Percentiles rank a stretch among this genome's conserved stretches.
phyloP scores from a whole-genome alignment of 1,140 invertebrate species.

The Lordiphosa mommai region DNA sequence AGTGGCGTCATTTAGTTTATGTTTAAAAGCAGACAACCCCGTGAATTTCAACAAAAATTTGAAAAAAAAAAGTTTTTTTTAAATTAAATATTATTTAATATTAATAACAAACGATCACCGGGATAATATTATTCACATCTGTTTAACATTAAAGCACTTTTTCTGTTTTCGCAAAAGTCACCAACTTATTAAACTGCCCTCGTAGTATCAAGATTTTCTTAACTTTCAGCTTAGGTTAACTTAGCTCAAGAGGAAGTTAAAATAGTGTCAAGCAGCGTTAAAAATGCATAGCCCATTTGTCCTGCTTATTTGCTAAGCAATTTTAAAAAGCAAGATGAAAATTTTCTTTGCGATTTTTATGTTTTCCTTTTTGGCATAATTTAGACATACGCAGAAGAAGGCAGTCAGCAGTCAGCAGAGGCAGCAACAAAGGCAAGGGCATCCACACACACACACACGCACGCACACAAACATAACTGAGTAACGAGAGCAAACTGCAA shows the following conservation, averaged over 20 bases:
- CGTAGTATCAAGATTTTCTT: too few species aligned
- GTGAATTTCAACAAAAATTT: too few species aligned
- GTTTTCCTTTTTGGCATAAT: conserved; percentile 17
- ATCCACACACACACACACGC: conserved; percentile 25
- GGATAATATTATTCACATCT: too few species aligned
- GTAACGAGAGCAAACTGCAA: conserved; percentile 38
- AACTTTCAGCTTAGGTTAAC: too few species aligned
- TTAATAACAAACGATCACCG: too few species aligned
- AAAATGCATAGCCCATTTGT: conserved; percentile 38
- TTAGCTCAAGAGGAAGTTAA: not conserved
- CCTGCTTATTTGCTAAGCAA: conserved; percentile 56
- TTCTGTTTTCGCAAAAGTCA: too few species aligned
- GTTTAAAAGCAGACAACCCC: too few species aligned
- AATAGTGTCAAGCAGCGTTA: conserved; percentile 46
- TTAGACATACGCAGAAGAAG: conserved; percentile 17
- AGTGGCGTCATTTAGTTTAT: too few species aligned
- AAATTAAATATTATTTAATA: too few species aligned
- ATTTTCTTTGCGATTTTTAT: conserved; percentile 12
- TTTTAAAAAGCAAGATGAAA: conserved; percentile 30
- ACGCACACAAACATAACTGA: conserved; percentile 7
- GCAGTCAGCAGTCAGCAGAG: not conserved
- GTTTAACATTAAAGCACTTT: too few species aligned
- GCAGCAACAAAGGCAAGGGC: conserved; percentile 52
- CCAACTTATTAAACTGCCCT: not conserved
- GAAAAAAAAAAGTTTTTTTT: too few species aligned